Evolutionary conservation across 2,888 invertebrate genomes (phyloP), one percentile per base, ranked within the genome.

Genomic region (Baronia brevicornis): DNA sequence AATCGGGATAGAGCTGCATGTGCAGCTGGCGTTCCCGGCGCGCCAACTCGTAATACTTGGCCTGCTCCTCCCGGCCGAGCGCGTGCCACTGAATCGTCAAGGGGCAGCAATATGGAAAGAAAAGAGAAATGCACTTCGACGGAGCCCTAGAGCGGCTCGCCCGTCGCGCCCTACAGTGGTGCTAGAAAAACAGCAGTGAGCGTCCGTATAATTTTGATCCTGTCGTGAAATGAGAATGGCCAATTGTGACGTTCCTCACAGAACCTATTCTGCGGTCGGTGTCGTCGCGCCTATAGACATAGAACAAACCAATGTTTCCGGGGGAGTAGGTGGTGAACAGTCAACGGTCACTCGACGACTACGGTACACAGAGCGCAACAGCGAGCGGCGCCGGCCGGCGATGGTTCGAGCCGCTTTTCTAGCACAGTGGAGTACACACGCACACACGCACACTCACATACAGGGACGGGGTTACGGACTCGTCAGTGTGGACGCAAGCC

Each of bases 11-110:
- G 87, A 96, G 92, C 90, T 97, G 96, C 93, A 96, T 94, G 89
- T 98, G 98, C 84, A 96, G 92, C 89, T 98, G 97, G 86, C 97
- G 92, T 88, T 98, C 98, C 86, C 96, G 93, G 84, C 96, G 91
- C 74, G 98, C 97, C 92, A 97, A 90, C 88, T 97, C 97, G 90
- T 98, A 98, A 92, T 98, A 98, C 89, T 97, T 97, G 87, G 96
- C 95, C 89, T 98, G 98, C 89, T 98, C 97, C 87, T 96, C 96
- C 87, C 97, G 93, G 86, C 96, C 95, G 89, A 99, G 91, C 85
- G 97, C 96, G 90, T 99, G 99, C 99, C 99, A 99, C 97, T 98
- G 86, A 80, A 82, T 77, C 78, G 78, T 69, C 73, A 78, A 69
- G 51, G 48, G 71, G 67, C 68, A 56, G 63, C 73, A 64, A 82